Percentiles rank a stretch among this genome's conserved stretches.
phyloP scores from a whole-genome alignment of 2,797 vertebrate genomes.

The Chiloscyllium punctatum region DNA sequence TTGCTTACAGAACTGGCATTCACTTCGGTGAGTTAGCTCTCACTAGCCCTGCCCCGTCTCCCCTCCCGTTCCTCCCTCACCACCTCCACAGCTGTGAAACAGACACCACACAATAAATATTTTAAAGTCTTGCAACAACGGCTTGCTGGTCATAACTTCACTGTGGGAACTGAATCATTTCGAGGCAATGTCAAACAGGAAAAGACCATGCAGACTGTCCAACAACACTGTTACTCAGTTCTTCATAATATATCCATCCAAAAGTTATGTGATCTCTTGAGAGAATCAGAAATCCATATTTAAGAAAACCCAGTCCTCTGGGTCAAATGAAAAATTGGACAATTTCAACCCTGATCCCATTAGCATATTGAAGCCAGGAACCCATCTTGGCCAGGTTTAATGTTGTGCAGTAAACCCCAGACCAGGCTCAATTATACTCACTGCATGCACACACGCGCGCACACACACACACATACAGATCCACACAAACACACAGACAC shows the following conservation, averaged over 20 bases:
- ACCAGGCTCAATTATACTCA: background rate
- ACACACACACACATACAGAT: background rate
- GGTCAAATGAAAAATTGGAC: background rate
- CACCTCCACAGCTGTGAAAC: background rate
- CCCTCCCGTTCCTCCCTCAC: background rate
- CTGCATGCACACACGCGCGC: background rate
- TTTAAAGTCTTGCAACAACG: background rate
- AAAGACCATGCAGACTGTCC: background rate
- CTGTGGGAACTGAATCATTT: background rate
- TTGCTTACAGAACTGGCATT: no score
- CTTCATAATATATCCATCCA: background rate
- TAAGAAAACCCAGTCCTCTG: background rate
- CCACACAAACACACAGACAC: background rate
- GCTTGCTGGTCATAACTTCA: background rate
- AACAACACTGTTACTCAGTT: background rate
- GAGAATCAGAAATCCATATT: background rate
- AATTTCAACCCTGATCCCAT: background rate
- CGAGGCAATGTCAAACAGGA: background rate
- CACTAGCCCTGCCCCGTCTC: background rate
- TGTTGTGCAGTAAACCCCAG: background rate
- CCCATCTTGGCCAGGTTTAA: background rate
- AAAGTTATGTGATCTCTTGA: background rate
- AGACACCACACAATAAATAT: constrained; percentile 19
- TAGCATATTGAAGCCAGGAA: background rate
- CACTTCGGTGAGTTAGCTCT: background rate